Evolutionary conservation across 2,888 invertebrate species (phyloP), one percentile per base, ranked within the genome.

Genomic region (Flexamia atlantica): DNA sequence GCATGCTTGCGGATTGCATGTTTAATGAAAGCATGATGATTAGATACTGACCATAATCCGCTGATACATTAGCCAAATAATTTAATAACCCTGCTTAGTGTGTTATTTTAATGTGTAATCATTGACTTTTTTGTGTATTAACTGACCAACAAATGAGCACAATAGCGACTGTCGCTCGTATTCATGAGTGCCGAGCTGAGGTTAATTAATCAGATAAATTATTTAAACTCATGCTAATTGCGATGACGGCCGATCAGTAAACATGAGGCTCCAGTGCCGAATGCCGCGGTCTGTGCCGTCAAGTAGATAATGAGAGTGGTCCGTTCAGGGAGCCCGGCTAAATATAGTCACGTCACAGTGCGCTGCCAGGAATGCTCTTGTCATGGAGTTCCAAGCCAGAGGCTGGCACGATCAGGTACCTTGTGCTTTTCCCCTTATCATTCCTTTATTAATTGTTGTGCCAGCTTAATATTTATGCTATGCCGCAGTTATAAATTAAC

Each of bases 221-320:
- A 53, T 53, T 53, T 53, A 53, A 53, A n/a, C 2, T 9, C 2
- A 53, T 53, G 53, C 4, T 53, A 23, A 53, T 50, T 53, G 53
- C 23, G 23, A 50, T 53, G 46, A 2, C n/a, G 10, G 14, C 23
- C 23, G 23, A 23, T 53, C 9, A 53, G 53, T 23, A 53, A 23
- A 53, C 53, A 30, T 64, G 64, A 64, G 64, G 57, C 17, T 28
- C 1, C 28, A 28, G 64, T 4, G 3, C 28, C 17, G 64, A 9
- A 9, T 2, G 57, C 12, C 14, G n/a, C n/a, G 28, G 64, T 4
- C 53, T 14, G 64, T 28, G 64, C 17, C 14, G 74, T 76, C 57
- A 57, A 79, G 57, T 79, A 57, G 79, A 79, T 57, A 79, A 79
- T 79, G 79, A 57, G 36, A 57, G 79, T 79, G 79, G 57, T 79